Base-by-base conservation (phyloP, 2,113 vertebrate species). In the Dicentrarchus labrax region DNA sequence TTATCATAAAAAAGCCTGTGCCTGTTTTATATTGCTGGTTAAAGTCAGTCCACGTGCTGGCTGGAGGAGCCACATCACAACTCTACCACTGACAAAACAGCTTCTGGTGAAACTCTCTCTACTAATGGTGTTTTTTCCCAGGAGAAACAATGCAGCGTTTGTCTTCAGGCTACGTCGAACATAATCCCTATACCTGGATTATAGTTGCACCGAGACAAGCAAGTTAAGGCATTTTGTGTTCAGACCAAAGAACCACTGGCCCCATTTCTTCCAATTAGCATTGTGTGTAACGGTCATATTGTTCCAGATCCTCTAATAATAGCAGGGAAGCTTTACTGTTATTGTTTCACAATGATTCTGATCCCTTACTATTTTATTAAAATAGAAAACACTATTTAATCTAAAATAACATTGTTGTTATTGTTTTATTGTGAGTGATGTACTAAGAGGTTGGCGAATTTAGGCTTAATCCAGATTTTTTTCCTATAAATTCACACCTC, bases 161-260 rank as follows among this genome's bases (percentile, higher is more conserved):
- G 93, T 95, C 72, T 54, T 51, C 19, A 38, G 72, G 24, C 83
- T 69, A 69, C 65, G 39, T 68, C 22, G 24, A 73, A 11, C n/a
- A 71, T 93, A 93, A 94, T 93, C 91, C 84, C 68, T 67, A 36
- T 67, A 83, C 75, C 71, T 89, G 86, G 92, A 94, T 94, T 93
- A 93, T 65, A 21, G 64, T 9, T 70, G 71, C 57, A 39, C 71
- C 15, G 69, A 89, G 73, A 92, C 16, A 86, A 86, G 78, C 70
- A 80, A 88, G 22, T 84, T 70, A 54, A 76, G 51, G 36, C 76
- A 73, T 78, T 84, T 67, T 74, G 56, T 45, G 66, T 62, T 78
- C 57, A 60, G 41, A 78, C 39, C 61, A 87, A 80, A 80, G 56
- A 76, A 85, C 50, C 80, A 75, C 15, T 50, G 53, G n/a, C 10